phyloP scores from a whole-genome alignment of 1,140 invertebrate species.

The Gerris buenoi region DNA sequence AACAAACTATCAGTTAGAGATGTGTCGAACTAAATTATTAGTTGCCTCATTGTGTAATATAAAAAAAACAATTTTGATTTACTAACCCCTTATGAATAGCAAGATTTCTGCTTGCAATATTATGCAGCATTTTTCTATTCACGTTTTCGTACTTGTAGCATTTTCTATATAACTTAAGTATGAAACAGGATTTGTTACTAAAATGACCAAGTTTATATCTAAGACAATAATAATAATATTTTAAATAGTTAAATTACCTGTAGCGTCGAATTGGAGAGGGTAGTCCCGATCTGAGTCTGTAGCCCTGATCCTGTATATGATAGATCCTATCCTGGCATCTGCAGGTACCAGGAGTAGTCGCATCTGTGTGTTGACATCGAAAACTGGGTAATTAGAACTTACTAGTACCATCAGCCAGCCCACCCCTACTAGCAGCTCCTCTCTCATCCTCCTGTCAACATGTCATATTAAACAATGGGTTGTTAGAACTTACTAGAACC shows the following conservation, averaged over 20 bases:
- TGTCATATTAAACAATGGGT: too few relatives aligned
- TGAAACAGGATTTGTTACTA: too few relatives aligned
- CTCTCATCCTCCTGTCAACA: conserved; percentile 11
- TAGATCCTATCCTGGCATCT: conserved; percentile 60
- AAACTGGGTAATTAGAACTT: conserved; percentile 29
- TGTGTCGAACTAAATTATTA: too few relatives aligned
- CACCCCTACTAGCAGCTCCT: conserved; percentile 8
- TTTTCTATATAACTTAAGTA: too few relatives aligned
- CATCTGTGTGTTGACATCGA: conserved; percentile 67
- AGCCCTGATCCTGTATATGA: conserved; percentile 71
- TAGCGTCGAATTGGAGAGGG: conserved; percentile 62
- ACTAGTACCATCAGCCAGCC: conserved; percentile 6
- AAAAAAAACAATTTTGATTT: too few relatives aligned
- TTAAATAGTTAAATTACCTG: conserved; percentile 35
- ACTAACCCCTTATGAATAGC: too few relatives aligned
- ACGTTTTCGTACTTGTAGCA: neutral
- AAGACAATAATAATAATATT: too few relatives aligned
- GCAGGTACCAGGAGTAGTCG: conserved; percentile 60
- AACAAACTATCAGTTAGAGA: too few relatives aligned
- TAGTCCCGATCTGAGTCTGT: conserved; percentile 76
- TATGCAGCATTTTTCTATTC: neutral
- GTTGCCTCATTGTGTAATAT: too few relatives aligned
- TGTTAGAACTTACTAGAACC: too few relatives aligned
- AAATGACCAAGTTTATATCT: too few relatives aligned
- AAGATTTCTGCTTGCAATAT: too few relatives aligned